Base-by-base conservation (phyloP, 1,140 invertebrate species). In the Nephila pilipes region DNA sequence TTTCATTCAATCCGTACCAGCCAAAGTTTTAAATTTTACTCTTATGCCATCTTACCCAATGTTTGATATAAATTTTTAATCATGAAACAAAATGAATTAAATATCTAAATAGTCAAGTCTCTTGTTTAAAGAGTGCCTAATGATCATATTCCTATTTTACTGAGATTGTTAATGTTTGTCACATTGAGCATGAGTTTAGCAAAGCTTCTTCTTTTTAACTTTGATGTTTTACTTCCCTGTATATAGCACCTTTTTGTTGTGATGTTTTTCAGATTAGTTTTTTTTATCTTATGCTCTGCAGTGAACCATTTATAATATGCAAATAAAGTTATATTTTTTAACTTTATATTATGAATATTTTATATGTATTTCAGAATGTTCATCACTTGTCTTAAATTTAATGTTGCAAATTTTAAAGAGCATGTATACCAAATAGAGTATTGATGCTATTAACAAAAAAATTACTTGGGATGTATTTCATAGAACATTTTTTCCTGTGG, bases 241-340 rank as follows among this genome's bases (percentile, higher is more conserved):
- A 75, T 80, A 90, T 75, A 69, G 65, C 65, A 90, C 46, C 46
- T 90, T 87, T 87, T 90, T 79, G 54, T 75, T 90, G 54, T 90
- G 58, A 90, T 80, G 69, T 90, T 90, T 55, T 88, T 65, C 36
- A 75, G 25, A 79, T 90, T 87, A 36, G 60, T 63, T 29, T 75
- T 89, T 89, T 89, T 89, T 55, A 75, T 57, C 65, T 89, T 79
- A 57, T 90, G 88, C 88, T 90, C 38, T 79, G 88, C 65, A 90
- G 69, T 90, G 88, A 90, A 80, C 46, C 38, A 90, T 90, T 90
- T 90, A 90, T 87, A 58, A 57, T 80, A 79, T 32, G 75, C 88
- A 90, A 90, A 90, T 90, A 90, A 90, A 90, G 65, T 90, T 79
- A 90, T 90, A 90, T 90, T 90, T 90, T 90, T 90, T 90, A 90